Evolutionary conservation across 2,113 vertebrate species (phyloP), one percentile per base, ranked within the genome.

Genomic region (Amphilophus citrinellus): DNA sequence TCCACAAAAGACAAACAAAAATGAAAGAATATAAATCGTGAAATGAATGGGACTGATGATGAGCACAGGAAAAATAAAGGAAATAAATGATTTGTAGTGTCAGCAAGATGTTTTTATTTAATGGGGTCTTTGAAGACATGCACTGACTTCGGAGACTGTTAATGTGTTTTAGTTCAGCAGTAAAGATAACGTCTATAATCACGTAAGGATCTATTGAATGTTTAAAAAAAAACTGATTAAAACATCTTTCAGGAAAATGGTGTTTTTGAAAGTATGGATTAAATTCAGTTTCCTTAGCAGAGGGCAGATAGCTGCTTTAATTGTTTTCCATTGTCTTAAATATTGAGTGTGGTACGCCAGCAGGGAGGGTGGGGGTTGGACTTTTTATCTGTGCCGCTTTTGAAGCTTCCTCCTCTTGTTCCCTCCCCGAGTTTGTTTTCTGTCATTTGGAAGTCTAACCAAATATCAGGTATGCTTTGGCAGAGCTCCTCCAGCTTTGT

Each of bases 381-480:
- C 59, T 79, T 79, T 80, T 89, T 78, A 61, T 89, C 22, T 82
- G 18, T 56, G 83, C 59, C 56, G 22, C 80, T 73, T 84, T 89
- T 91, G 80, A 92, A 88, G 82, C 89, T 62, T 65, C 39, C 71
- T 84, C 57, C 61, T 66, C 61, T 76, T 61, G 9, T 86, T 89
- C 82, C 82, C 84, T 85, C 89, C 91, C 90, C 73, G 73, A 85
- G 65, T 84, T 85, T 84, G 58, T 60, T 75, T 89, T 89, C 85
- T 39, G 22, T 89, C 61, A 89, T 88, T 84, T 90, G 75, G 79
- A 88, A 85, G 61, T 85, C 89, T 53, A 89, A 86, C 83, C 80
- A 85, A 86, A 88, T 85, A 85, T 84, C 76, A 88, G 84, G 79
- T 92, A 61, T 66, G 75, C 80, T 77, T 82, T 80, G 77, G 82